Base-by-base conservation (phyloP, 2,888 invertebrate species). In the Pachydiplax longipennis region DNA sequence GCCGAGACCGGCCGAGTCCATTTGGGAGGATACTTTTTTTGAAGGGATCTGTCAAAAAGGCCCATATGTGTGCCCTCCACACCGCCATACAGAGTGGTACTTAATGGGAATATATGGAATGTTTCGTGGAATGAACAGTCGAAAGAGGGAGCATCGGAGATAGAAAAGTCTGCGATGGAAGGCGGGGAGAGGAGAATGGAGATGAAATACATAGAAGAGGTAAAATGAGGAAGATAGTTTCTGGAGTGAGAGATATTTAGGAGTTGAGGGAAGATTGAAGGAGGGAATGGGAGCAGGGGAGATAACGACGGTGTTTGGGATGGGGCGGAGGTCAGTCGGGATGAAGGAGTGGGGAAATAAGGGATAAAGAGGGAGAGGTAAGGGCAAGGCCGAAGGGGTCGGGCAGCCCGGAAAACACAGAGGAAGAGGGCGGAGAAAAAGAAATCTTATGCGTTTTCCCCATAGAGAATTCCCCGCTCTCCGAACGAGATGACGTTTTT, bases 21-120 rank as follows among this genome's bases (percentile, higher is more conserved):
- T 73, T 73, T 73, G 73, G 73, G 73, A 73, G 73, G 73, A 31
- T 73, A 73, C 31, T 73, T 73, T 73, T 73, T 73, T 73, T 31
- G 73, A 73, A 73, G 73, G 73, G 58, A 53, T 48, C 83, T 83
- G 83, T 83, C 83, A 83, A 58, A 83, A 83, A 58, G 83, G 83
- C 31, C 31, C 31, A 48, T 48, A 18, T 58, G 83, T 81, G 81
- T 58, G 48, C 48, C 48, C 12, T 82, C 81, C 81, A 22, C 40
- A 15, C 44, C 40, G 83, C 12, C 13, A 83, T 48, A 73, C 25
- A 73, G 73, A 73, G 73, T 13, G 31, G 58, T 58, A 58, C 15
- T 58, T 53, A 53, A 58, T 58, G 31, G 53, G 35, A 35, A 58
- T 25, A 31, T 53, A 58, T 18, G 58, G 22, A 58, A 31, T 48